These are phyloP conservation scores for Episyrphus balteatus DNA, from an alignment of 1,140 invertebrate species.

Conservation along the genomic window DNA sequence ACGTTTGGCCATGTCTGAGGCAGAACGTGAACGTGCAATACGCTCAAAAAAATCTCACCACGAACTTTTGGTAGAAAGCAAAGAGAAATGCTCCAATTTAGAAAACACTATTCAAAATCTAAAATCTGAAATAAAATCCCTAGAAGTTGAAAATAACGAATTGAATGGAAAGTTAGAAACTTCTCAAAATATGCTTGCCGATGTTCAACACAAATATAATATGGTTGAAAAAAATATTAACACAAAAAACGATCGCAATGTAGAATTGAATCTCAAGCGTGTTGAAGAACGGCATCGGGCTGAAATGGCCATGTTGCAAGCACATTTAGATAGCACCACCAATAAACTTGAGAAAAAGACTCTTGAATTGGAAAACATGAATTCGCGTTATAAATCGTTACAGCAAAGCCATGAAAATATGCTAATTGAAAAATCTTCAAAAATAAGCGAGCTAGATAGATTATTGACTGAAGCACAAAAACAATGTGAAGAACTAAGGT, in stretches of 20 bases:
- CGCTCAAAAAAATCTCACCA: constrained; percentile 42
- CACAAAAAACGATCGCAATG: constrained; percentile 18
- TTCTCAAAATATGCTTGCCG: constrained; percentile 17
- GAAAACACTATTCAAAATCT: constrained; percentile 25
- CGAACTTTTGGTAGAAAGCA: constrained; percentile 39
- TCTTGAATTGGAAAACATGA: constrained; percentile 40
- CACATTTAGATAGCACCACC: constrained; percentile 19
- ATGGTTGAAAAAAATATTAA: constrained; percentile 23
- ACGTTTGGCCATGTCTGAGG: constrained; percentile 37
- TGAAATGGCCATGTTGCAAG: constrained; percentile 22
- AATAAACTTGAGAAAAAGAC: constrained; percentile 36
- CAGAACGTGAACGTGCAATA: constrained; percentile 41
- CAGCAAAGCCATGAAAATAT: constrained; percentile 42
- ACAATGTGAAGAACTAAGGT: constrained; percentile 15
- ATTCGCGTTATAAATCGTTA: constrained; percentile 41
- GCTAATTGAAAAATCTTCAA: constrained; percentile 42
- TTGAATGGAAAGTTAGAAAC: constrained; percentile 23
- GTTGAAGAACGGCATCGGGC: constrained; percentile 25
- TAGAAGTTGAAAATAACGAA: constrained; percentile 23
- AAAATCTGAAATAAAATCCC: constrained; percentile 19
- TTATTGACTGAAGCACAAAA: constrained; percentile 41
- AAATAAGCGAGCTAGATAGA: constrained; percentile 40
- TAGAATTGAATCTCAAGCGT: constrained; percentile 22
- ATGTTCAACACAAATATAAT: constrained; percentile 27
- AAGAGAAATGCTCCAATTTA: constrained; percentile 26